phyloP scores from a whole-genome alignment of 2,797 vertebrate species.

The Xyrichtys novacula region DNA sequence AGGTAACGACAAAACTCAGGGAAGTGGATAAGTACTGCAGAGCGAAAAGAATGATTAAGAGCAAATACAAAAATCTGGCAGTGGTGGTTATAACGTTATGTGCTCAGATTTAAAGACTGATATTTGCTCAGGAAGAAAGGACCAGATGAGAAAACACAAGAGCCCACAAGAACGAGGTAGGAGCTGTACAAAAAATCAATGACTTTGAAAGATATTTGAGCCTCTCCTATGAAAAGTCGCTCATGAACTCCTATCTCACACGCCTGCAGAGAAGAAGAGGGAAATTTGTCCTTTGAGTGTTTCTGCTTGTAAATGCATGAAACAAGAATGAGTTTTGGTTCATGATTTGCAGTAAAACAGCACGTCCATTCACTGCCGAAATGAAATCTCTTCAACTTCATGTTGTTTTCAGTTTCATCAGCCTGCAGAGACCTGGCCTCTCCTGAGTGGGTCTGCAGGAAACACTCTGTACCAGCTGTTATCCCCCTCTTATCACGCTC shows the following conservation, averaged over 20 bases:
- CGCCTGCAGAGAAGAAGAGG: not conserved
- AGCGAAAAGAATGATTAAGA: too few relatives aligned
- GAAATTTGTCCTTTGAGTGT: not conserved
- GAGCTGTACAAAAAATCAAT: too few relatives aligned
- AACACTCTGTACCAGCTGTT: slow-evolving; percentile 5
- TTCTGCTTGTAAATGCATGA: not conserved
- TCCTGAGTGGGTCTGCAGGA: slow-evolving; percentile 2
- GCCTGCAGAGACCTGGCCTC: not conserved
- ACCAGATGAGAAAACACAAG: too few relatives aligned
- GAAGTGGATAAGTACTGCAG: too few relatives aligned
- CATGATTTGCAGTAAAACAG: not conserved
- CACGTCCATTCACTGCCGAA: not conserved
- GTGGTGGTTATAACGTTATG: too few relatives aligned
- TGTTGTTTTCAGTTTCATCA: slow-evolving; percentile 12
- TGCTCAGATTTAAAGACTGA: too few relatives aligned
- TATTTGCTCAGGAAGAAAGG: too few relatives aligned
- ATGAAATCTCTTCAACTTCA: not conserved
- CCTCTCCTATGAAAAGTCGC: too few relatives aligned
- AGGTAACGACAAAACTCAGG: too few relatives aligned
- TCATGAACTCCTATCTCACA: not conserved
- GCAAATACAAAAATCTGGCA: too few relatives aligned
- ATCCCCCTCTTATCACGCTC: not conserved
- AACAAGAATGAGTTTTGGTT: not conserved
- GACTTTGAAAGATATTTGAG: too few relatives aligned
- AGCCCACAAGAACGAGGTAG: too few relatives aligned